Evolutionary conservation across 2,888 invertebrate genomes (phyloP), one percentile per base, ranked within the genome.

Genomic region (Callimorpha dominula): DNA sequence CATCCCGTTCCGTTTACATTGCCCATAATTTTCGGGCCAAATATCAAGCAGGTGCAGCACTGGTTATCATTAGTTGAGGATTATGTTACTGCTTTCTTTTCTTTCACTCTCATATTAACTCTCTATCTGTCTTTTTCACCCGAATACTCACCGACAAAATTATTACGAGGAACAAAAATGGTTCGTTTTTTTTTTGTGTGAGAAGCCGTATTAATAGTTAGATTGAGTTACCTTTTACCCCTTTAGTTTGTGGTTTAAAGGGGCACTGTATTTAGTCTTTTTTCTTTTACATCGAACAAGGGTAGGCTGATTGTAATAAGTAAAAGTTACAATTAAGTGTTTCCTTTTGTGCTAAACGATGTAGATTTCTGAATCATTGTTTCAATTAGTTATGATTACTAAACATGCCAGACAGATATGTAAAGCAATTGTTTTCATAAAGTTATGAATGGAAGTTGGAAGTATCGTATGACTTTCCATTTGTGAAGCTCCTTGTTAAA

Each of bases 41-140:
- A 90, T 87, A 90, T 89, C 87, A 85, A 89, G 86, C 94, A 94
- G 94, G 93, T 94, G 94, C 90, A 88, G 94, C 90, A 88, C 87
- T 89, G 88, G 88, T 90, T 91, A 91, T 91, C 92, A 91, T 93
- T 94, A 93, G 89, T 88, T 79, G 86, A 77, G 90, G 91, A 93
- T 93, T 91, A 91, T 88, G 86, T 91, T 90, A 87, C 91, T 77
- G 76, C 31, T 73, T 79, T 73, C 74, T n/a, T 88, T 89, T 84
- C 86, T 80, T 83, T 89, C 77, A 68, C 77, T 81, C 85, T 65
- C 72, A 75, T 71, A 43, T 50, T 62, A 64, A 70, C 65, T 62
- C 60, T 72, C 49, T 66, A 60, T 84, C 78, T 83, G 79, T 78
- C 78, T 78, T 81, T 74, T 72, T 81, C 83, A 73, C 82, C 77